Evolutionary conservation across 1,140 invertebrate genomes (phyloP), one percentile per base, ranked within the genome.

Genomic region (Drosophila pandora): DNA sequence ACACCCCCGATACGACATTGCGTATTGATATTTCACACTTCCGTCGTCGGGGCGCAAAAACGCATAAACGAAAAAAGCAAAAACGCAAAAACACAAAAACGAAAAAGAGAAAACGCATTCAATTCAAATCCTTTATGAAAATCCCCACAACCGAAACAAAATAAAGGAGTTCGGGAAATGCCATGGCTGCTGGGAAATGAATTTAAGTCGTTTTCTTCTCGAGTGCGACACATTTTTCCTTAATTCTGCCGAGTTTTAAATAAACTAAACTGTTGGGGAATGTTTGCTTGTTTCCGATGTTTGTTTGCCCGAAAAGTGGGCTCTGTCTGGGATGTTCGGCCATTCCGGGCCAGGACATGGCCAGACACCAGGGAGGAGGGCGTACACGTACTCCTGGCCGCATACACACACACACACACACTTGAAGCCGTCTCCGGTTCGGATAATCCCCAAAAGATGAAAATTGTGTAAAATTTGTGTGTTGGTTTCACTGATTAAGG

Each of bases 391-490:
- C n/a, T 34, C 32, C 22, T 30, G 41, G 10, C 28, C 5, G 41
- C 17, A 28, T 37, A 56, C 17, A 13, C 10, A 21, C 47, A 17
- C 22, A 32, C 17, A 64, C 57, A 60, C 60, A 81, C 59, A 58
- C 60, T 70, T 21, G 57, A 7, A 5, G 37, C 37, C 37, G 3
- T n/a, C 8, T 13, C 61, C 8, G 8, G 32, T 8, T 8, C 32
- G 50, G 69, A 74, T 87, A 87, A 84, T 77, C 81, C 81, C 77
- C 81, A 84, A 87, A 77, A 81, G 82, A 74, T 77, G 82, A 74
- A 77, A 84, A 84, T 84, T 84, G 81, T 81, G 82, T 76, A 85
- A 81, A 84, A 84, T 84, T 84, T 87, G 81, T 84, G 81, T 81
- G 81, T 81, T 82, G 82, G 73, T 87, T 81, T 77, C 82, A 84